Evolutionary conservation across 2,113 vertebrate species (phyloP), one percentile per base, ranked within the genome.

Genomic region (Corapipo altera): DNA sequence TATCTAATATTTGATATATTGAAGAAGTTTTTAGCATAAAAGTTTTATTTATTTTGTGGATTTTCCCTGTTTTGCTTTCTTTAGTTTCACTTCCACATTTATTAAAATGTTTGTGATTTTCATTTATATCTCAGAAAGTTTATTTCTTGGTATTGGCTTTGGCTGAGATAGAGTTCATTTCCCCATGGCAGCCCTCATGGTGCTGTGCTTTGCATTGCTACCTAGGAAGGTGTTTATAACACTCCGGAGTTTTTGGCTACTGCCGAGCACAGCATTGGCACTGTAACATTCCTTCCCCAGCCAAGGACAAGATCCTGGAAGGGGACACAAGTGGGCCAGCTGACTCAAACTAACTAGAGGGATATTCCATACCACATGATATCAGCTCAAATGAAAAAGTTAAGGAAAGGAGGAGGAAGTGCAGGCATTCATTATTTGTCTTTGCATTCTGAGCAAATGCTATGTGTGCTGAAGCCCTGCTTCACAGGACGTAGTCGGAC

Each of bases 1-100:
- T 11, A 43, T 1, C 0, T 18, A 48, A 5, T n/a, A 62, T 35
- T 22, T 67, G 17, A 52, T 7, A 67, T 4, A 57, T 1, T 52
- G 17, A 52, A 24, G 8, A 75, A 39, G 2, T 6, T 62, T 57
- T 48, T 51, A 52, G 1, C 2, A 37, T 6, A 43, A 6, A 13
- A 1, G 35, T 59, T 65, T 64, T 8, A 52, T 39, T 30, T 23
- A 51, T 80, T 52, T 46, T 61, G 23, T 74, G 28, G 3, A 58
- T 62, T 80, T 89, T 61, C 20, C 11, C 7, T n/a, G 2, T 12
- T 49, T 54, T 85, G 6, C 12, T 32, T 32, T 55, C 30, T 44
- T 73, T 65, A 62, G 9, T 24, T 85, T 62, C 15, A 12, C 15
- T 74, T 61, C 28, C 15, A 71, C 2, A 14, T 16, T 5, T 57